Base-by-base conservation (phyloP, 2,888 invertebrate genomes). In the Chrysolina americana region DNA sequence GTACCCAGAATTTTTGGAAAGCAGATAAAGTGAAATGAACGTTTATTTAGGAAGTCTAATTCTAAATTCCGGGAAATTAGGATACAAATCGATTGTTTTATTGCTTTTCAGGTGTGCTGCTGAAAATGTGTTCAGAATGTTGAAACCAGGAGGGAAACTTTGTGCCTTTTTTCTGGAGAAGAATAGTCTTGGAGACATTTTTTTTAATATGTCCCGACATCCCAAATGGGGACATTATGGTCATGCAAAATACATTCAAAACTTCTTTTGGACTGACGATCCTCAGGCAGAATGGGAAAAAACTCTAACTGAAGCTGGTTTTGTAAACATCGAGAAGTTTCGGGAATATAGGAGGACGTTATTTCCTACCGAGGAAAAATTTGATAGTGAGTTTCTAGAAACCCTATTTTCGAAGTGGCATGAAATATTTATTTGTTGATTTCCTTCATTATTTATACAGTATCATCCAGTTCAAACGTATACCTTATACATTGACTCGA, bases 71-170 rank as follows among this genome's bases (percentile, higher is more conserved):
- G n/a, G n/a, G n/a, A n/a, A n/a, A n/a, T n/a, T n/a, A n/a, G n/a
- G n/a, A n/a, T n/a, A n/a, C n/a, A n/a, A n/a, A n/a, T n/a, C n/a
- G n/a, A n/a, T n/a, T 36, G 36, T 36, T 36, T 8, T 6, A 36
- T 8, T 8, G 36, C 36, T 79, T 88, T 89, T 48, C 87, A 94
- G 92, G 80, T 88, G 86, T 81, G 93, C 92, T 0, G 88, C 93
- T 70, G 87, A 88, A 68, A 94, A 94, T 83, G 92, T 95, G 68
- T 91, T 90, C 85, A 87, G 91, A 41, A 85, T 95, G 68, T 86
- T 95, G n/a, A 89, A 89, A 73, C 91, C 91, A 0, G 92, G 91
- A 5, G 95, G 95, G 0, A 92, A 93, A 81, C 91, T 92, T 63
- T 86, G 95, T 17, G 85, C 95, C 1, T 90, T 92, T 19, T 94